Conservation (phyloP, 2,797 vertebrate genomes). For the Sciurus carolinensis region DNA sequence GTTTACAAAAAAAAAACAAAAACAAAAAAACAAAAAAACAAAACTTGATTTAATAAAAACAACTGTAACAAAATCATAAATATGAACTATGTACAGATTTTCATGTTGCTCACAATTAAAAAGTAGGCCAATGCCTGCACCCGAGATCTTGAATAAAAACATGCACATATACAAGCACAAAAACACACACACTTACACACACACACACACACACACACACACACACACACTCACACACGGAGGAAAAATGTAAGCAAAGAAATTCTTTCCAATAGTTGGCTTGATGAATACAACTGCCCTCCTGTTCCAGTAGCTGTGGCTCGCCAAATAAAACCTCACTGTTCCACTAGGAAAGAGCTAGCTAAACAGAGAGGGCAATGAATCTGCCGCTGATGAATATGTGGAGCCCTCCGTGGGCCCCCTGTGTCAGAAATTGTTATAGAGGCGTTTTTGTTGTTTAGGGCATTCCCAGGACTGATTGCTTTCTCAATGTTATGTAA, state of each 20-base stretch:
- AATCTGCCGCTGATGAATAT: slow-evolving; percentile 92
- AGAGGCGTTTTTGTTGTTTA: slow-evolving; percentile 93
- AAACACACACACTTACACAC: slow-evolving; percentile 15
- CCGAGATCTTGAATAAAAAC: slow-evolving; percentile 86
- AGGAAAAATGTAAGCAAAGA: slow-evolving; percentile 93
- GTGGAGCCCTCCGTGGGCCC: slow-evolving; percentile 92
- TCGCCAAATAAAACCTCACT: slow-evolving; percentile 96
- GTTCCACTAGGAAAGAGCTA: slow-evolving; percentile 94
- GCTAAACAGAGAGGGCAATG: slow-evolving; percentile 94
- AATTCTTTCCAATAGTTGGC: slow-evolving; percentile 90
- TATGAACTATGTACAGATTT: neutral
- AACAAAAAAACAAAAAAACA: neutral
- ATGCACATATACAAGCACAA: slow-evolving; percentile 41
- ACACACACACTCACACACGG: slow-evolving; percentile 75
- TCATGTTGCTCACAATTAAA: slow-evolving; percentile 82
- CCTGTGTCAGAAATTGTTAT: slow-evolving; percentile 92
- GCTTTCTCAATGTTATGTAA: slow-evolving; percentile 92
- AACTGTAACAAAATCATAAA: neutral
- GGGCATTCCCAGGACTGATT: slow-evolving; percentile 92
- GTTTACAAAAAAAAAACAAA: neutral
- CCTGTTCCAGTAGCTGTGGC: slow-evolving; percentile 91
- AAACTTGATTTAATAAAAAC: neutral
- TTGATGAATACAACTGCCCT: slow-evolving; percentile 94
- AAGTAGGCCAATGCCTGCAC: slow-evolving; percentile 72
- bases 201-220: slow-evolving; percentile 52